These are phyloP conservation scores for Eumeta japonica DNA, from an alignment of 1,140 invertebrate species.

Conservation along the genomic window DNA sequence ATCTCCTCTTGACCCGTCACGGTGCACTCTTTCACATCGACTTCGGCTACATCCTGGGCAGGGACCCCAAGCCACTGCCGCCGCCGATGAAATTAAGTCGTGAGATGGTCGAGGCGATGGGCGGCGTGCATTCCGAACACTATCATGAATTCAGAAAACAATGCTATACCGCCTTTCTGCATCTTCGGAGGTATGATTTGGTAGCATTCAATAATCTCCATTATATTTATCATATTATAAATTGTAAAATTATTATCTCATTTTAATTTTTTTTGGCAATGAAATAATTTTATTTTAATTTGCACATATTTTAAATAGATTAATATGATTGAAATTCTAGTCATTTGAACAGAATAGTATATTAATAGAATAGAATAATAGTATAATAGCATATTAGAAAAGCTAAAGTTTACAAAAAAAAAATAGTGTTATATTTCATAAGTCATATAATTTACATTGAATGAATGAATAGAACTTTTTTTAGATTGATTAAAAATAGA, in stretches of 20 bases:
- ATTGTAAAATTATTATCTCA: no score
- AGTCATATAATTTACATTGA: no score
- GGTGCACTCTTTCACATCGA: conserved; percentile 98
- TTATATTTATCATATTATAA: no score
- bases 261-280: neutral
- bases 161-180: conserved; percentile 95
- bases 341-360: no score
- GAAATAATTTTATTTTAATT: neutral
- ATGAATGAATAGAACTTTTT: no score
- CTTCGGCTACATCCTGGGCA: conserved; percentile 97
- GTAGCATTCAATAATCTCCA: neutral
- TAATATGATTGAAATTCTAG: no score
- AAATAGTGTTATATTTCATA: no score
- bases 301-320: neutral
- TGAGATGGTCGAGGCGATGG: conserved; percentile 99
- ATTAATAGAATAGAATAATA: no score
- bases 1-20: conserved; percentile 84
- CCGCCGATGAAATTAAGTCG: conserved; percentile 98
- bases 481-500: no score
- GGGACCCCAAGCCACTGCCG: conserved; percentile 97
- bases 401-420: no score
- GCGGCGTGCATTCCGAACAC: conserved; percentile 87
- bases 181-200: conserved; percentile 72
- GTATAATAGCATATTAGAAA: no score
- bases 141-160: conserved; percentile 93